A percentile compares a stretch with the other conserved stretches of the same genome.
Evolutionary conservation across 2,797 vertebrate species (phyloP).

Genomic region (Cyclura pinguis): DNA sequence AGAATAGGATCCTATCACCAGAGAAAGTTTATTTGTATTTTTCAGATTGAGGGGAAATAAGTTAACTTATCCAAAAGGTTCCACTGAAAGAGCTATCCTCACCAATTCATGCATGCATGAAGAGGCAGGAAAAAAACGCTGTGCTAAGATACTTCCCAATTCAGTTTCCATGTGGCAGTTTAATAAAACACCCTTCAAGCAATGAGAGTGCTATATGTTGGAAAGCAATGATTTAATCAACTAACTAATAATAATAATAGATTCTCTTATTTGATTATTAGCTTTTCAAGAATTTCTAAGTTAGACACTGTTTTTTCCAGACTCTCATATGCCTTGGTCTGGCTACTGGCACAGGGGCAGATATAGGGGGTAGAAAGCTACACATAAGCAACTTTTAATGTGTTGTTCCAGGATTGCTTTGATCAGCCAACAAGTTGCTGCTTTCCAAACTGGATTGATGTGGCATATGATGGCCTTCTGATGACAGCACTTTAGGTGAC

Average conservation of each 20-base stretch:
- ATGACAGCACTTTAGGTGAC: neutral
- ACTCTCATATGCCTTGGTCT: neutral
- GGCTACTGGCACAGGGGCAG: neutral
- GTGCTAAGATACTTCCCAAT: neutral
- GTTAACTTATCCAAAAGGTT: neutral
- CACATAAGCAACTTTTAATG: neutral
- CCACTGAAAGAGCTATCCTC: neutral
- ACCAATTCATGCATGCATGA: neutral
- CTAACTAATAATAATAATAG: neutral
- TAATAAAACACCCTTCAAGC: neutral
- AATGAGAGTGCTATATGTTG: neutral
- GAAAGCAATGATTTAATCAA: neutral
- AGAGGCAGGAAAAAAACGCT: neutral
- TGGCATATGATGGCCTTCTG: neutral
- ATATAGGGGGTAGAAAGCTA: neutral
- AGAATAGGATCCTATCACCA: neutral
- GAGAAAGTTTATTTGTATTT: neutral
- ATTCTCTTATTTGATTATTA: neutral
- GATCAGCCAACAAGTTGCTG: neutral
- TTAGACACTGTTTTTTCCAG: neutral
- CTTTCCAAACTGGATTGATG: neutral
- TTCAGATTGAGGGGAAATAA: neutral
- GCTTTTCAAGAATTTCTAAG: neutral
- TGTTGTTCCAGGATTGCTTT: neutral
- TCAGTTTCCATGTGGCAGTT: neutral